Evolutionary conservation across 2,888 invertebrate genomes (phyloP).

Genomic region (Lochmaea capreae): DNA sequence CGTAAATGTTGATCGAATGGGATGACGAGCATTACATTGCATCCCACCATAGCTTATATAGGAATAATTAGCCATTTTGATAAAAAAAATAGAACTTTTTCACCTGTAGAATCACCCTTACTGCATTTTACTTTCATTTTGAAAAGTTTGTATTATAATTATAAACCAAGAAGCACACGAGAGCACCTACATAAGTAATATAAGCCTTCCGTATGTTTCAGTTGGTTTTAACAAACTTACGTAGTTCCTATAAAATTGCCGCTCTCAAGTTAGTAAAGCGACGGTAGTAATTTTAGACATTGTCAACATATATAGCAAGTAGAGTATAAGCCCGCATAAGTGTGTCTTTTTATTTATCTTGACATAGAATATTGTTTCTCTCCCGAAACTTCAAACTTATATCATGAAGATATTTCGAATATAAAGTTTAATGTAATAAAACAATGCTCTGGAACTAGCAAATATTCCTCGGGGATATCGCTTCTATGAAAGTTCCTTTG

Average conservation of each 20-base stretch:
- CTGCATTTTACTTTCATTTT: neutral
- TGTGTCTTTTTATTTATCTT: slow-evolving; percentile 33
- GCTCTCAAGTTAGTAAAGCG: slow-evolving; percentile 21
- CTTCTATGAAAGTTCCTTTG: neutral
- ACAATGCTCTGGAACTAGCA: neutral
- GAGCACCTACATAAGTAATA: neutral
- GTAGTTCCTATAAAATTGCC: slow-evolving; percentile 21
- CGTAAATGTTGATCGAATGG: no score
- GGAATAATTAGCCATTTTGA: no score
- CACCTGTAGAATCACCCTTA: no score
- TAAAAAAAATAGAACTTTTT: no score
- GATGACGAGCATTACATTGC: no score
- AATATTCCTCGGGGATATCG: neutral
- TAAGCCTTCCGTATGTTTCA: slow-evolving; percentile 10
- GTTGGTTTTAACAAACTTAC: slow-evolving; percentile 32
- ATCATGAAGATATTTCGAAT: neutral
- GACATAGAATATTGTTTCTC: slow-evolving; percentile 16
- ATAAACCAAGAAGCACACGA: neutral
- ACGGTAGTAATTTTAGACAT: slow-evolving; percentile 32
- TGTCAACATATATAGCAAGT: slow-evolving; percentile 12
- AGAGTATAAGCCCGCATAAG: slow-evolving; percentile 30
- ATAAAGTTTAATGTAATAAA: neutral
- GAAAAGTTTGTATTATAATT: neutral
- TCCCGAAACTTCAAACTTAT: neutral
- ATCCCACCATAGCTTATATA: no score